Evolutionary conservation across 1,140 invertebrate species (phyloP), one percentile per base, ranked within the genome.

Genomic region (Macrotrachela quadricornifera): DNA sequence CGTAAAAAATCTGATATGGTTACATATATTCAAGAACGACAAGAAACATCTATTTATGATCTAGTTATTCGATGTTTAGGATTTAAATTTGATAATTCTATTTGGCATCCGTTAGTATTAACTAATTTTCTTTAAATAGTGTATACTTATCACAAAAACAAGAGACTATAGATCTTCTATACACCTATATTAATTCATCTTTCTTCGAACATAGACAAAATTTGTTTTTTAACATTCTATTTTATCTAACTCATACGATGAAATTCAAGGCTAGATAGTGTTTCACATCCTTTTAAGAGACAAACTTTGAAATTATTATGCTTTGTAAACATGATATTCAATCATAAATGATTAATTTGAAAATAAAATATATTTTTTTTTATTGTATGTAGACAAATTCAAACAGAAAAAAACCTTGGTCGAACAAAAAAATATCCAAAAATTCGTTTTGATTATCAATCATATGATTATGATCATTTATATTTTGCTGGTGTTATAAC

Each of bases 41-140:
- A 50, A 45, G 21, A 36, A 42, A 10, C 11, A 40, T 8, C 13
- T 49, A 61, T 62, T 0, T 73, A 73, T 52, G 68, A 73, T 56
- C 53, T 56, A 42, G 64, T 73, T 21, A 64, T 73, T 15, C 56
- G 66, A n/a, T 72, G 70, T 56, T 59, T 70, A 15, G 71, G 71
- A 40, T 73, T 72, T 56, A 60, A 55, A 12, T 73, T 69, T 59
- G 69, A 73, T 58, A 49, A 55, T 40, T 54, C 57, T 12, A 51
- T 71, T 9, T 72, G 72, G 55, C 52, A 63, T 47, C 61, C 60
- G 70, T 70, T 57, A 63, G 65, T 58, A 21, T 15, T 14, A 45
- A 51, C n/a, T 13, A 10, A 16, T 15, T 40, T 51, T 36, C 6
- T 13, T 6, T n/a, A 40, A 17, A 9, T 40, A 16, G 42, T 49